Base-by-base conservation (phyloP, 2,888 invertebrate genomes). In the Conistra vaccinii region DNA sequence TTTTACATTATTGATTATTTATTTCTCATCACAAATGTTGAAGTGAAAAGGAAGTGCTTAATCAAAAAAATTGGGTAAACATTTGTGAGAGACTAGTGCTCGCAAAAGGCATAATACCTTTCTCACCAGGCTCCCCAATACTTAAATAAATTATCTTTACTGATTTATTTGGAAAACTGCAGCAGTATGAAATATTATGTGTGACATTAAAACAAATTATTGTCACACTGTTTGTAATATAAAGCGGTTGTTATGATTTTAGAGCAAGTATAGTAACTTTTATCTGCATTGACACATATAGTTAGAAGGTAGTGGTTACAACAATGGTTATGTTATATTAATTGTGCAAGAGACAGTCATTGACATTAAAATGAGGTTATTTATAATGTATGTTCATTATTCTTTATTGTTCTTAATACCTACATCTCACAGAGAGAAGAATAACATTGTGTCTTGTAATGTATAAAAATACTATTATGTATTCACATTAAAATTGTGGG, bases 351-450 rank as follows among this genome's bases (percentile, higher is more conserved):
- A 42, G 57, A 60, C 58, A 58, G 63, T 84, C 72, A 78, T 78
- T 84, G 74, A 84, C 67, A 69, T 81, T 69, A 68, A 69, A 81
- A 78, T 58, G 35, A 78, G 42, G 42, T 62, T 78, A 61, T 66
- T 67, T 76, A 55, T 61, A 61, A 69, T 57, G 26, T 26, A 42
- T 58, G 42, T 39, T 45, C 23, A 62, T 63, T 57, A 62, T 67
- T 78, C 53, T 67, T 67, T 76, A 72, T 29, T 72, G 29, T 68
- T 32, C n/a, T 60, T 32, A 48, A 67, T 62, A 48, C 20, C 23
- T 71, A 55, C 3, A 26, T 67, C 55, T 55, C 39, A 53, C 4
- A 51, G 10, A 23, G 12, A 32, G 26, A 67, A 67, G 17, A 48
- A 55, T 61, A 48, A 42, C 10, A 26, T 20, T 48, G 45, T 48